phyloP scores from a whole-genome alignment of 2,113 vertebrate genomes.

The Alexandromys fortis region DNA sequence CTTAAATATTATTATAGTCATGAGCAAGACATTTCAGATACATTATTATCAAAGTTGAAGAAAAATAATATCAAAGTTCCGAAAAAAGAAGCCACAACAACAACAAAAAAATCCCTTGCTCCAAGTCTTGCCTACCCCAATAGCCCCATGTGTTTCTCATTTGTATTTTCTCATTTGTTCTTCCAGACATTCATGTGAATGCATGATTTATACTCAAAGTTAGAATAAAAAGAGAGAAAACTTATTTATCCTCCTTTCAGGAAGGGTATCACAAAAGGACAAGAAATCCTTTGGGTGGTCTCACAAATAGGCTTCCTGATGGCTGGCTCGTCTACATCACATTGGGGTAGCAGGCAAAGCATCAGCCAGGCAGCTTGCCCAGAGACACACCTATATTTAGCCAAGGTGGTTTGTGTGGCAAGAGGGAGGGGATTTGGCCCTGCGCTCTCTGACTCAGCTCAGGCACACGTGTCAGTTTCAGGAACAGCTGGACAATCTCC shows the following conservation, averaged over 20 bases:
- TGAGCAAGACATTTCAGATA: neutral
- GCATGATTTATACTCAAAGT: neutral
- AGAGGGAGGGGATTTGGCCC: neutral
- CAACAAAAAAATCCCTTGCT: neutral
- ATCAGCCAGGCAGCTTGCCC: constrained; percentile 2
- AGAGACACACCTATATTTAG: constrained; percentile 61
- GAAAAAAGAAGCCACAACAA: neutral
- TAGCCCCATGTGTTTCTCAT: neutral
- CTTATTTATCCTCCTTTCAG: neutral
- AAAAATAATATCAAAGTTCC: constrained; percentile 35
- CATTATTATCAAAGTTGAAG: constrained; percentile 26
- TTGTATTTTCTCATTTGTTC: neutral
- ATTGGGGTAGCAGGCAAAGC: neutral
- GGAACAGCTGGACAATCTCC: neutral
- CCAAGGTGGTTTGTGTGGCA: constrained; percentile 67
- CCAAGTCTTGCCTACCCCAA: constrained; percentile 1
- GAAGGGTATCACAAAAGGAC: neutral
- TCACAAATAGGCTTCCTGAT: rapidly evolving
- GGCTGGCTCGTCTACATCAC: neutral
- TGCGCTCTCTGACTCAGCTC: neutral
- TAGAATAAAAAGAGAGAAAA: constrained; percentile 12
- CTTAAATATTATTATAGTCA: neutral
- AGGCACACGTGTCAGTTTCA: neutral
- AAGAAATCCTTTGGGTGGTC: neutral
- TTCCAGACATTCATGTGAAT: neutral